Conservation (phyloP, 2,888 invertebrate species). For the Paralinhomoeus sp. region DNA sequence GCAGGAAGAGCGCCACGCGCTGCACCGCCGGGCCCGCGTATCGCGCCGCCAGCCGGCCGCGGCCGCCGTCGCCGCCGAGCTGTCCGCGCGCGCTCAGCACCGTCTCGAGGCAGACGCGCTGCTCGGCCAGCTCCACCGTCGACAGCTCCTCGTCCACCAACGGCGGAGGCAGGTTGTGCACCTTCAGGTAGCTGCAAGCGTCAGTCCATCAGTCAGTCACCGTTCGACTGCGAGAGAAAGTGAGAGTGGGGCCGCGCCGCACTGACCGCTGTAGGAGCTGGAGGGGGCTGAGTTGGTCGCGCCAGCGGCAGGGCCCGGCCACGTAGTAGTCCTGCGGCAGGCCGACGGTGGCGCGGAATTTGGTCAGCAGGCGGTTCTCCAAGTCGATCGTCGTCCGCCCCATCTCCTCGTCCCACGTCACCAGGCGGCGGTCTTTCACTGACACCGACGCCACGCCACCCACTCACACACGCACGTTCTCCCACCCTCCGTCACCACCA, state of each 20-base stretch:
- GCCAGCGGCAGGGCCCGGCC: conserved; percentile 10
- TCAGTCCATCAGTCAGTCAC: no score
- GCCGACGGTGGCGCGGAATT: conserved; percentile 30
- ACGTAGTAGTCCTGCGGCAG: conserved; percentile 27
- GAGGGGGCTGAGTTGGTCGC: conserved; percentile 18
- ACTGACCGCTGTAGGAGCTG: conserved; percentile 12
- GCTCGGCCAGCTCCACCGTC: no score
- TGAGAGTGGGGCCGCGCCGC: no score
- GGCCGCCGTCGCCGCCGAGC: no score
- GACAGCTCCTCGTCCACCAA: neutral
- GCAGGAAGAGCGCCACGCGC: conserved; percentile 55
- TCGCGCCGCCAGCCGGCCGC: conserved; percentile 7
- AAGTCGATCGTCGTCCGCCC: conserved; percentile 33
- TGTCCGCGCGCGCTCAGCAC: no score
- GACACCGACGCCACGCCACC: no score
- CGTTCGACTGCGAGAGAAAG: no score
- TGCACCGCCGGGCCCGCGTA: conserved; percentile 41
- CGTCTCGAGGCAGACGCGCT: no score
- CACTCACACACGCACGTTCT: no score
- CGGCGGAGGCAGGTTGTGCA: neutral
- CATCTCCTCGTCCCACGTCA: conserved; percentile 29
- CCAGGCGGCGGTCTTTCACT: conserved; percentile 12
- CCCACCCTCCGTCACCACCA: conserved; percentile 26
- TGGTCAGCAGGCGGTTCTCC: conserved; percentile 31
- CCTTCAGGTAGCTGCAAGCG: neutral